These are phyloP conservation scores for Malaclemys terrapin DNA, from an alignment of 2,113 vertebrate species.

Conservation along the genomic window DNA sequence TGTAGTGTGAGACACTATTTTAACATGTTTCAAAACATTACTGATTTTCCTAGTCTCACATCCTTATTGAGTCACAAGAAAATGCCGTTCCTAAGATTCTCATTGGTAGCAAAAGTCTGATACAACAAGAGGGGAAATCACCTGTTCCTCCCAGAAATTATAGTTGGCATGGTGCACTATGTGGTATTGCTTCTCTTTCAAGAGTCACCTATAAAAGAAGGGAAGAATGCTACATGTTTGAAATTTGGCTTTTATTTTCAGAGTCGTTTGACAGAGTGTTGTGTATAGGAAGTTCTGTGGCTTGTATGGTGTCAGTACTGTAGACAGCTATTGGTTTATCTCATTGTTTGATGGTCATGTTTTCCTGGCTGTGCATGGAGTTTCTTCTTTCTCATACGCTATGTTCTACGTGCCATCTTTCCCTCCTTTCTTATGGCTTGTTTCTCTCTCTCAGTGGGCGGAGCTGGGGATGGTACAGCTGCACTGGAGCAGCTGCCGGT, in stretches of 20 bases:
- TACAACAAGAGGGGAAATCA: background rate
- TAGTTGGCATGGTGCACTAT: background rate
- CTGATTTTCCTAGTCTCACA: background rate
- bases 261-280: background rate
- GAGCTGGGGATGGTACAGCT: too few relatives aligned
- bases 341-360: background rate
- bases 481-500: too few relatives aligned
- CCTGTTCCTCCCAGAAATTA: rapidly evolving
- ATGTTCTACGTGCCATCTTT: background rate
- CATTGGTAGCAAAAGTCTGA: background rate
- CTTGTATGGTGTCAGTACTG: background rate
- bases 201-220: background rate
- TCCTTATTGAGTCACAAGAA: background rate
- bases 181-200: background rate
- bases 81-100: background rate
- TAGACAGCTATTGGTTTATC: background rate
- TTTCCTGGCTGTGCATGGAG: background rate
- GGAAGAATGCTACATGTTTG: background rate
- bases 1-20: background rate
- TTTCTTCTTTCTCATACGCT: background rate
- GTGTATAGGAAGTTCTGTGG: background rate
- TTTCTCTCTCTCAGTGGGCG: background rate
- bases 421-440: background rate
- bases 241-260: background rate
- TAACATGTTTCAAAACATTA: background rate